Base-by-base conservation (phyloP, 1,140 invertebrate genomes). In the Plodia interpunctella region DNA sequence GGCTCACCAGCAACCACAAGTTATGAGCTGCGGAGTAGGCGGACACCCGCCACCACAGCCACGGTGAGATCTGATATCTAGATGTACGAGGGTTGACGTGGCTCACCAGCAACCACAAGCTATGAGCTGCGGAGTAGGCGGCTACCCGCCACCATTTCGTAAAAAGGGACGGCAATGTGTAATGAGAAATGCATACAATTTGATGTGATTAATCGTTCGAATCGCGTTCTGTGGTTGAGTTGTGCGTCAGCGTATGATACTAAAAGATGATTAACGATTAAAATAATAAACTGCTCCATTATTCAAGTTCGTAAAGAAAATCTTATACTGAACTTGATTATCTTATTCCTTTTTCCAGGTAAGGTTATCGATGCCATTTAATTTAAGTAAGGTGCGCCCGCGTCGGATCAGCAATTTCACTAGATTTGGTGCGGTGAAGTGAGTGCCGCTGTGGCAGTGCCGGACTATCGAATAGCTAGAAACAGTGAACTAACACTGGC, bases 21-120 rank as follows among this genome's bases (percentile, higher is more conserved):
- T n/a, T n/a, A n/a, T n/a, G n/a, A n/a, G n/a, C n/a, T n/a, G n/a
- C n/a, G n/a, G n/a, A n/a, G n/a, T n/a, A n/a, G n/a, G n/a, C n/a
- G n/a, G n/a, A n/a, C n/a, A n/a, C n/a, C n/a, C 92, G 98, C 98
- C 63, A 98, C 97, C 66, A 96, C 97, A 98, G 98, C 65, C 98
- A 99, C 90, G 98, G 98, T n/a, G 10, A 10, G 38, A 44, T 25
- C 21, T 25, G 21, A 6, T 25, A 25, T 2, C 2, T 25, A 25
- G 66, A 94, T 99, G 38, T 98, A 98, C 86, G 98, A 99, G 92
- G 98, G 67, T 95, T 99, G 67, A 99, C 98, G 72, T 99, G 98
- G 98, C 93, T 99, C 70, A 99, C 97, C 76, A 97, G 97, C 82
- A 99, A 99, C 92, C 97, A 98, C 91, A 99, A 99, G 91, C 97